These are phyloP conservation scores for Matsumurasca onukii DNA, from an alignment of 1,140 invertebrate genomes.

Conservation along the genomic window DNA sequence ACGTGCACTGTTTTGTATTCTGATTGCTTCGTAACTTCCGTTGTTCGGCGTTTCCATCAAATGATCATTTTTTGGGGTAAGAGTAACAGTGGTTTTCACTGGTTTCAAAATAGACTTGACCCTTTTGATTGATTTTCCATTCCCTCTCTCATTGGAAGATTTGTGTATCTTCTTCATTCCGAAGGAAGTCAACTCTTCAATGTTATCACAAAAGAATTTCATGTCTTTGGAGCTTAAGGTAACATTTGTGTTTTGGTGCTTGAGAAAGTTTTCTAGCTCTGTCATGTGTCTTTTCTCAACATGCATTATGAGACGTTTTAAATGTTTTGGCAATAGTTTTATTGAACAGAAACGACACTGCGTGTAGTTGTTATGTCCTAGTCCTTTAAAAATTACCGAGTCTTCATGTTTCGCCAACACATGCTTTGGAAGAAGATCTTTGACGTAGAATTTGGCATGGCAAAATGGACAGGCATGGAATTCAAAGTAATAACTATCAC, in stretches of 20 bases:
- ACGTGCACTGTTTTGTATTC: constrained; percentile 28
- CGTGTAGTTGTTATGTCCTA: constrained; percentile 34
- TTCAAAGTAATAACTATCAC: constrained; percentile 29
- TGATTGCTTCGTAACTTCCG: constrained; percentile 24
- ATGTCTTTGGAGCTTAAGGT: constrained; percentile 18
- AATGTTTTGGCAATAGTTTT: constrained; percentile 38
- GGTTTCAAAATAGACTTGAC: constrained; percentile 39
- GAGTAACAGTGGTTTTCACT: constrained; percentile 2
- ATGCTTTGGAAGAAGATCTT: constrained; percentile 42
- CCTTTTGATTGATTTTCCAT: constrained; percentile 19
- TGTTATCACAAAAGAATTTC: constrained; percentile 24
- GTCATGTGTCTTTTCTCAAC: constrained; percentile 43
- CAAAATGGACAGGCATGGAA: constrained; percentile 41
- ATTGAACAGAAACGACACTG: constrained; percentile 42
- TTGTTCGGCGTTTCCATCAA: constrained; percentile 10
- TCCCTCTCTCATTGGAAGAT: neutral
- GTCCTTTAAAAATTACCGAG: constrained; percentile 34
- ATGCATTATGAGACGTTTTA: constrained; percentile 41
- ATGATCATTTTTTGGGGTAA: no score
- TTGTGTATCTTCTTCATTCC: constrained; percentile 9
- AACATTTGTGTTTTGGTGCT: constrained; percentile 8
- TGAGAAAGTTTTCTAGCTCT: constrained; percentile 25
- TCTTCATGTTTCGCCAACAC: constrained; percentile 40
- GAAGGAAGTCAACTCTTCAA: neutral
- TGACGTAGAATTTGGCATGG: constrained; percentile 41